Evolutionary conservation across 2,113 vertebrate genomes (phyloP).

Genomic region (Lepisosteus osseus): DNA sequence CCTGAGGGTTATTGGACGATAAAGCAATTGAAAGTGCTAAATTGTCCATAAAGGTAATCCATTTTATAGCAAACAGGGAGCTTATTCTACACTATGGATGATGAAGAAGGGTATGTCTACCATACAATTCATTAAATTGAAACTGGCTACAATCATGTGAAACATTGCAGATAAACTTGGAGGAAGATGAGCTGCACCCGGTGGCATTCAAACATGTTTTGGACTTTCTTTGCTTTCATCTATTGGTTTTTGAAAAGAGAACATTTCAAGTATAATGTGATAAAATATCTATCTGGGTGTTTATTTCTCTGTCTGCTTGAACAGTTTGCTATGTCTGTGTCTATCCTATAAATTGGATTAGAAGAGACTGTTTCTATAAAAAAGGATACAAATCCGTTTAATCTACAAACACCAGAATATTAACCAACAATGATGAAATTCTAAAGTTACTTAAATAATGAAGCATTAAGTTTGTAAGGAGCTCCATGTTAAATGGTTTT

Average conservation of each 20-base stretch:
- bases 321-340: no score
- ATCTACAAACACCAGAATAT: no score
- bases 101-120: not conserved
- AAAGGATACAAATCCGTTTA: no score
- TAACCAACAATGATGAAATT: no score
- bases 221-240: not conserved
- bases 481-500: no score
- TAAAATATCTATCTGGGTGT: not conserved
- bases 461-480: no score
- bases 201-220: not conserved
- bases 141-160: not conserved
- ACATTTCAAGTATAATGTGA: no score
- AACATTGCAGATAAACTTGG: not conserved
- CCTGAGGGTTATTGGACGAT: not conserved
- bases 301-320: not conserved
- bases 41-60: not conserved
- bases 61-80: conserved; percentile 1
- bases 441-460: no score
- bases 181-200: not conserved
- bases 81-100: not conserved
- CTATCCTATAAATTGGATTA: no score
- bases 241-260: not conserved
- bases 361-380: no score
- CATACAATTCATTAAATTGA: not conserved
- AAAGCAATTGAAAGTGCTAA: not conserved